These are phyloP conservation scores for Malurus splendens DNA, from an alignment of 2,797 vertebrate species.

Conservation along the genomic window DNA sequence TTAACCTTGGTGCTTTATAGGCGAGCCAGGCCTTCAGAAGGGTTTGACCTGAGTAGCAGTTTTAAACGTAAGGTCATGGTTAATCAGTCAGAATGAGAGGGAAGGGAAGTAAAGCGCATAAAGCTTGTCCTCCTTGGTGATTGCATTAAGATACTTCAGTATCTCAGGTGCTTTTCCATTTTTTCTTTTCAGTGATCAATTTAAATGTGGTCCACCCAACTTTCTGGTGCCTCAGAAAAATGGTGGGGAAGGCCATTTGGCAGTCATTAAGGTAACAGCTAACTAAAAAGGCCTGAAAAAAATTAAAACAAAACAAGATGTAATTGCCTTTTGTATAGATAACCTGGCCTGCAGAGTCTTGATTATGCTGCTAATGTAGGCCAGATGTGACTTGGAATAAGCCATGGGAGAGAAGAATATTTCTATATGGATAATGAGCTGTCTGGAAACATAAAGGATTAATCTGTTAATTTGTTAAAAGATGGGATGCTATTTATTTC, in stretches of 20 bases:
- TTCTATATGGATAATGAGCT: neutral
- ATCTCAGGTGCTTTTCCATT: neutral
- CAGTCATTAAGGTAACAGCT: neutral
- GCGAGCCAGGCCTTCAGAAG: neutral
- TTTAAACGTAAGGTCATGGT: conserved; percentile 8
- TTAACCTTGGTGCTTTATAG: conserved; percentile 50
- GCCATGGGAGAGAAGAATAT: neutral
- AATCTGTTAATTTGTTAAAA: neutral
- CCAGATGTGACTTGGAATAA: conserved; percentile 31
- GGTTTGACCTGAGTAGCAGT: neutral
- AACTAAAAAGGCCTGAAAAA: neutral
- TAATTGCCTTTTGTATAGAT: conserved; percentile 27
- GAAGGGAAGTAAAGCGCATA: neutral
- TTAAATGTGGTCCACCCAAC: neutral
- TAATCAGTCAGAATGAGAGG: conserved; percentile 28
- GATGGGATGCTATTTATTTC: neutral
- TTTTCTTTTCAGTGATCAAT: neutral
- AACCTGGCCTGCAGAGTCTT: neutral
- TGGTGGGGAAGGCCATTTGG: neutral
- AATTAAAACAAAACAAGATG: conserved; percentile 6
- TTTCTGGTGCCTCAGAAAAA: neutral
- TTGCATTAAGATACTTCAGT: neutral
- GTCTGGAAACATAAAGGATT: neutral
- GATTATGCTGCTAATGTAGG: neutral
- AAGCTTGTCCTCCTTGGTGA: neutral